These are phyloP conservation scores for Maniola hyperantus DNA, from an alignment of 2,888 invertebrate species.

Conservation along the genomic window DNA sequence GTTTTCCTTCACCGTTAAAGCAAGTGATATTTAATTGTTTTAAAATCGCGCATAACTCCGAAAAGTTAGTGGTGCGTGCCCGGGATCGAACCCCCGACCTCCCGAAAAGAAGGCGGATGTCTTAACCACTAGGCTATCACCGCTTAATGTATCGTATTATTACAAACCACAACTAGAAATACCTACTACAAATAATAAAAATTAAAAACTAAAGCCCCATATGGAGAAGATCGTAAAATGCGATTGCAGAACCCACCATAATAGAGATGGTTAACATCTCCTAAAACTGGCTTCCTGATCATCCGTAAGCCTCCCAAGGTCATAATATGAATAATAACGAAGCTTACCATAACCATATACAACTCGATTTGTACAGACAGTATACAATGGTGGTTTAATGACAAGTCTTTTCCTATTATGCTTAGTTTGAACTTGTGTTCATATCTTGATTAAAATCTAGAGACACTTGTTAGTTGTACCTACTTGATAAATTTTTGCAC, in stretches of 20 bases:
- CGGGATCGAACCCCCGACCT: too few relatives aligned
- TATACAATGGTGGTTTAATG: slow-evolving; percentile 16
- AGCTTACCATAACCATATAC: slow-evolving; percentile 15
- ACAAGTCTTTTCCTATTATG: slow-evolving; percentile 14
- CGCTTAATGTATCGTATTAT: too few relatives aligned
- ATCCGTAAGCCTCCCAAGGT: slow-evolving; percentile 24
- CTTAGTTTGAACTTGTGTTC: slow-evolving; percentile 4
- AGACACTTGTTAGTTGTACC: background rate
- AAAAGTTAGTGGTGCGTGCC: too few relatives aligned
- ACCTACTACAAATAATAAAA: too few relatives aligned
- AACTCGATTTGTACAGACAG: slow-evolving; percentile 9
- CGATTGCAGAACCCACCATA: background rate
- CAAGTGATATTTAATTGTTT: too few relatives aligned
- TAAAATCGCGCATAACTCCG: too few relatives aligned
- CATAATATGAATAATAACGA: slow-evolving; percentile 17
- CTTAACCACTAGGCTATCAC: too few relatives aligned
- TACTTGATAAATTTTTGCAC: background rate
- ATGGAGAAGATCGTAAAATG: too few relatives aligned
- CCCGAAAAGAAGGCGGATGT: too few relatives aligned
- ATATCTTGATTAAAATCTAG: slow-evolving; percentile 16
- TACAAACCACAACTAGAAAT: too few relatives aligned
- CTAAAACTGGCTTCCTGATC: slow-evolving; percentile 23
- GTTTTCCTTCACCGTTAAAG: too few relatives aligned
- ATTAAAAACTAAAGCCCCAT: too few relatives aligned
- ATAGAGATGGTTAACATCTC: slow-evolving; percentile 13